Evolutionary conservation across 2,888 invertebrate genomes (phyloP), one percentile per base, ranked within the genome.

Genomic region (Latrodectus elegans): DNA sequence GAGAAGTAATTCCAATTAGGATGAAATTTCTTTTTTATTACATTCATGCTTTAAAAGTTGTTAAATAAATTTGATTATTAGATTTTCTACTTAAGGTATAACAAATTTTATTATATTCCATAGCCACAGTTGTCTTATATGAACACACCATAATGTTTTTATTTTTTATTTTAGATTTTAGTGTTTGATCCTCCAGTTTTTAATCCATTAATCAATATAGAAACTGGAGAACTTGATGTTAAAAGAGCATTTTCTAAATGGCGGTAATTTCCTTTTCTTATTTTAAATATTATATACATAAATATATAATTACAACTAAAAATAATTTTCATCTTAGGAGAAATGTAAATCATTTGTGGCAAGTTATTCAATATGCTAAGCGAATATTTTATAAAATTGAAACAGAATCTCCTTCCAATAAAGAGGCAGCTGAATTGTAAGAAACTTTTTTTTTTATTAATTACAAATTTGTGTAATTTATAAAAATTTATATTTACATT

Each of bases 331-430:
- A 71, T 64, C 91, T 52, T 90, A 93, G 93, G 90, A 94, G 95
- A 91, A 95, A 95, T 89, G 95, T 95, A 81, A 95, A 96, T 92
- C 96, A 96, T 91, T 93, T 98, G 71, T 98, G 97, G 96, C 97
- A 98, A 92, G 94, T 98, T 90, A 92, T 98, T 60, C 95, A 96
- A 92, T 97, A 96, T 92, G 94, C 97, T 84, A 94, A 96, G 89
- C 95, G 95, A 92, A 94, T 96, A 91, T 96, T 98, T 92, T 94
- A 95, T 89, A 96, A 97, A 93, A 94, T 97, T n/a, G 95, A 96
- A 91, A 94, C 95, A 73, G 95, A 95, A 92, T 94, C 94, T 89
- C 94, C 95, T 88, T 93, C 94, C 55, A 96, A 97, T 93, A 92
- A 93, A 89, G 95, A 96, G 92, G 96, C 96, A 84, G 94, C 95